These are phyloP conservation scores for Pseudolycoriella hygida DNA, from an alignment of 2,888 invertebrate species.

Conservation along the genomic window DNA sequence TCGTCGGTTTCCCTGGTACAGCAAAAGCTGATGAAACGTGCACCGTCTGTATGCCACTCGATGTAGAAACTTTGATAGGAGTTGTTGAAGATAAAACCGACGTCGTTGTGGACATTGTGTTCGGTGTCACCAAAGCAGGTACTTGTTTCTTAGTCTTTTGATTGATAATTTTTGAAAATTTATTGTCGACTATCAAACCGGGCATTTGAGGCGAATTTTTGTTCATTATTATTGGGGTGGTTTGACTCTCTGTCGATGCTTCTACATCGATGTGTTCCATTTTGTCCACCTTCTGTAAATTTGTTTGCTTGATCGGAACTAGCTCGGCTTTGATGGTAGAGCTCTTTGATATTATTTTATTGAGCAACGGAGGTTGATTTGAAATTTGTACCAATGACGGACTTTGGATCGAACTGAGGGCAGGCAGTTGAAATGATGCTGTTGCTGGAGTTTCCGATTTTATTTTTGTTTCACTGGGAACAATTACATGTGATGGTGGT, in stretches of 20 bases:
- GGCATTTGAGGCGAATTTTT: slow-evolving; percentile 6
- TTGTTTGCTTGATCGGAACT: slow-evolving; percentile 9
- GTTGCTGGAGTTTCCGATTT: slow-evolving; percentile 7
- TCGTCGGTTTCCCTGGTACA: background rate
- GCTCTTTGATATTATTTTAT: slow-evolving; percentile 9
- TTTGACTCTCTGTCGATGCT: slow-evolving; percentile 9
- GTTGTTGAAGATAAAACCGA: background rate
- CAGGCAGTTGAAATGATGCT: slow-evolving; percentile 9
- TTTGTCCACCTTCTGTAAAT: slow-evolving; percentile 3
- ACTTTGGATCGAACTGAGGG: slow-evolving; percentile 9
- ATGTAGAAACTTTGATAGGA: slow-evolving; percentile 20
- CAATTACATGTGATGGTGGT: background rate
- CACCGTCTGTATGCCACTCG: slow-evolving; percentile 25
- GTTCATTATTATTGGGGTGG: slow-evolving; percentile 8
- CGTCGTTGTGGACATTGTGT: background rate
- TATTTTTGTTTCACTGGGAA: background rate
- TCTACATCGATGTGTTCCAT: slow-evolving; percentile 10
- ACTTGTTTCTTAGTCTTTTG: slow-evolving; percentile 6
- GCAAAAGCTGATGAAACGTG: slow-evolving; percentile 21
- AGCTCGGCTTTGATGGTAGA: slow-evolving; percentile 10
- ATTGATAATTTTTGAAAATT: slow-evolving; percentile 7
- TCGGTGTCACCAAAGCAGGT: slow-evolving; percentile 2
- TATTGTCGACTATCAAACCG: slow-evolving; percentile 6
- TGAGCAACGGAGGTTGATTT: slow-evolving; percentile 8
- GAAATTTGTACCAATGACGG: background rate